Evolutionary conservation across 35 echinoderm and acorn worm genomes (phyloP), one percentile per base, ranked within the genome.

Genomic region (Diadema setosum): DNA sequence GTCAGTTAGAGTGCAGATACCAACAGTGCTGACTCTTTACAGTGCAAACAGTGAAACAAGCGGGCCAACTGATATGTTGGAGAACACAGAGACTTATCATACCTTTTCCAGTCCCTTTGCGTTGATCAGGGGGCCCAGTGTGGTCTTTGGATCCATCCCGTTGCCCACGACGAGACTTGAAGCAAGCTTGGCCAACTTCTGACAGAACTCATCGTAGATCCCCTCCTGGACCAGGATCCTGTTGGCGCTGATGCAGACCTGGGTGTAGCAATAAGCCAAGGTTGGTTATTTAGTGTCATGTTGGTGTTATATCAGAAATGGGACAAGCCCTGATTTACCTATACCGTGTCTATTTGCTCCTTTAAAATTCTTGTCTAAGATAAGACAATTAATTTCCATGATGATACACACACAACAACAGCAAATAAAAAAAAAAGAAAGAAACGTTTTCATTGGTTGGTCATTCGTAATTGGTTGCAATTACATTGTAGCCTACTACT

Each of bases 51-150:
- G n/a, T n/a, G n/a, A n/a, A n/a, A n/a, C n/a, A n/a, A n/a, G n/a
- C n/a, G n/a, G n/a, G n/a, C n/a, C n/a, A n/a, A n/a, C n/a, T n/a
- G n/a, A n/a, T n/a, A n/a, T n/a, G n/a, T n/a, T n/a, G n/a, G n/a
- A n/a, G n/a, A n/a, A n/a, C n/a, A n/a, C n/a, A n/a, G n/a, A n/a
- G n/a, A n/a, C n/a, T n/a, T n/a, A n/a, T 26, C 82, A 83, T 40
- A 99, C 96, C 84, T 94, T 99, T 56, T 99, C 88, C 0, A 95
- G 14, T 7, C 88, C 96, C 70, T 74, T 92, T 4, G 89, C 86
- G 89, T 99, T 99, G 35, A 99, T 99, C 4, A 99, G 87, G 25
- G 96, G 96, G 82, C 96, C 96, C 35, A 92, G 85, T 5, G 96
- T 92, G 3, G 75, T 84, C 2, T 90, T 93, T 40, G 87, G 42